Percentiles rank a stretch among this genome's conserved stretches.
Conservation (phyloP, 2,888 invertebrate species). For the Keiferia lycopersicella region DNA sequence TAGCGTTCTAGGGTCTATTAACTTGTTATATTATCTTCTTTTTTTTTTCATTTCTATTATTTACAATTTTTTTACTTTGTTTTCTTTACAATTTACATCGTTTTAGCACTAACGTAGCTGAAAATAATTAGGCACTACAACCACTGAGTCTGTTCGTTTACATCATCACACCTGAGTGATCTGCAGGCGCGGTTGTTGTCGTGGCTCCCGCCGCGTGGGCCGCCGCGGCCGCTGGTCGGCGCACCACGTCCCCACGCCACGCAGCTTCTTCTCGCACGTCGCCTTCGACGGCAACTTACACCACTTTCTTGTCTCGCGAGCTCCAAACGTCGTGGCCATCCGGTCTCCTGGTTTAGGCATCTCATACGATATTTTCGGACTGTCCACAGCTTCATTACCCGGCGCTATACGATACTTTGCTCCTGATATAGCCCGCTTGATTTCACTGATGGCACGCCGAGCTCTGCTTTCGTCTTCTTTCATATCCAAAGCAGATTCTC, state of each 20-base stretch:
- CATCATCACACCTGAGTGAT: constrained; percentile 75
- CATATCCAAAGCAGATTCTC: constrained; percentile 57
- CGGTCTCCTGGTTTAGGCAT: constrained; percentile 70
- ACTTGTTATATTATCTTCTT: constrained; percentile 19
- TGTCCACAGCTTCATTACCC: constrained; percentile 59
- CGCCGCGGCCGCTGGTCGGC: constrained; percentile 51
- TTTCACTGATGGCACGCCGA: constrained; percentile 57
- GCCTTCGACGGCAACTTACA: constrained; percentile 59
- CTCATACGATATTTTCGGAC: constrained; percentile 73
- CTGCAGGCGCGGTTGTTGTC: constrained; percentile 62
- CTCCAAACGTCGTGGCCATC: constrained; percentile 72
- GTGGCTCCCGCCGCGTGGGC: constrained; percentile 56
- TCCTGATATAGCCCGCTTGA: constrained; percentile 65
- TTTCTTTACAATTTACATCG: neutral
- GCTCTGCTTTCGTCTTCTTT: constrained; percentile 59
- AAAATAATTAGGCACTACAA: constrained; percentile 15
- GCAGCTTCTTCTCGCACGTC: constrained; percentile 55
- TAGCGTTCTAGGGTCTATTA: constrained; percentile 30
- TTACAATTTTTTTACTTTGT: constrained; percentile 12
- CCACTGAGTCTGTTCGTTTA: constrained; percentile 8
- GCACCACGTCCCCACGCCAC: constrained; percentile 60
- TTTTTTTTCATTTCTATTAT: neutral
- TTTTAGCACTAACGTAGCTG: constrained; percentile 23
- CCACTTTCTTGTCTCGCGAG: constrained; percentile 57
- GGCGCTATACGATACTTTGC: constrained; percentile 70